Conservation (phyloP, 2,888 invertebrate species). For the Tanaodytes sp. region DNA sequence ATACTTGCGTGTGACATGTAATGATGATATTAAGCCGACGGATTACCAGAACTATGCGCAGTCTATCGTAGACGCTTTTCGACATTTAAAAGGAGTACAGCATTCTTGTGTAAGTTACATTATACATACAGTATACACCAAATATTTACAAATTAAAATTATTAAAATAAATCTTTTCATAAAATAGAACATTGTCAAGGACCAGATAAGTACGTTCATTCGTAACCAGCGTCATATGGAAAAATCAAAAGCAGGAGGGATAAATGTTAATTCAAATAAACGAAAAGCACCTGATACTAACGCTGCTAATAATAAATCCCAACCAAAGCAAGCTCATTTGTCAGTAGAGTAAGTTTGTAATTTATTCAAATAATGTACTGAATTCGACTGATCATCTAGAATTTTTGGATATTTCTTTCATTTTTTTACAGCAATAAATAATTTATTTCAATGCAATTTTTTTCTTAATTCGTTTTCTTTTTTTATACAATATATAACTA, state of each 20-base stretch:
- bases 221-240: slow-evolving; percentile 2
- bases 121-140: too few relatives aligned
- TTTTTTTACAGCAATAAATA: too few relatives aligned
- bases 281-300: neutral
- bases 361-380: neutral
- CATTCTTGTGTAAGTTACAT: neutral
- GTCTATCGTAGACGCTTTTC: neutral
- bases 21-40: neutral
- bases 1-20: neutral
- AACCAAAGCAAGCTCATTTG: neutral
- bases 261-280: neutral
- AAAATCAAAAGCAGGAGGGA: neutral
- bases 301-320: neutral
- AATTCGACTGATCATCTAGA: neutral
- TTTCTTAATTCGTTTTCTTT: neutral
- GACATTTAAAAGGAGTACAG: neutral
- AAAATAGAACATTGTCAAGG: neutral
- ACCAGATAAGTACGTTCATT: slow-evolving; percentile 1
- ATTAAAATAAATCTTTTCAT: too few relatives aligned
- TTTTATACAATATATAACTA: neutral
- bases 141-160: too few relatives aligned
- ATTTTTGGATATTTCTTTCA: neutral
- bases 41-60: slow-evolving; percentile 4
- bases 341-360: neutral
- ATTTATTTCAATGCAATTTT: neutral